Conservation (phyloP, 2,888 invertebrate species). For the Drosophila borealis region DNA sequence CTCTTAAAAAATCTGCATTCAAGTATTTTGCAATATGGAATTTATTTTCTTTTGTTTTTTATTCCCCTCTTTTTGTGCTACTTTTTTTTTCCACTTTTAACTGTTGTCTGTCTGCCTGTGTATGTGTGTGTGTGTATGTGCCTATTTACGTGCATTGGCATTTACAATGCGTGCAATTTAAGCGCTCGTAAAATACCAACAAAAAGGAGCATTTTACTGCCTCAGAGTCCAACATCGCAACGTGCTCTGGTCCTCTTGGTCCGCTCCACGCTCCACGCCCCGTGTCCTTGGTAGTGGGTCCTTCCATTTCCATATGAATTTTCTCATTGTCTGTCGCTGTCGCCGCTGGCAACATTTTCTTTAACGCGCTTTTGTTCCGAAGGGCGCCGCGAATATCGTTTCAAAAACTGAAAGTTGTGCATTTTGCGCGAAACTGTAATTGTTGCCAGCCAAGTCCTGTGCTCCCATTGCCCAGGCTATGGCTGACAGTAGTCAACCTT, state of each 20-base stretch:
- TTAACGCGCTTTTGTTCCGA: constrained; percentile 25
- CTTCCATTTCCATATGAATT: neutral
- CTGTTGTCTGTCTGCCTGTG: constrained; percentile 19
- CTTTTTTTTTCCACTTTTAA: constrained; percentile 15
- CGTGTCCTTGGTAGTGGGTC: neutral
- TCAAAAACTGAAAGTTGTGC: constrained; percentile 44
- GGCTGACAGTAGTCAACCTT: neutral
- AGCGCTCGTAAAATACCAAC: constrained; percentile 56
- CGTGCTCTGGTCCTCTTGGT: constrained; percentile 10
- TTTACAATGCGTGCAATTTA: constrained; percentile 57
- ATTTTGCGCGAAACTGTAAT: constrained; percentile 35
- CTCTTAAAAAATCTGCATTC: constrained; percentile 23
- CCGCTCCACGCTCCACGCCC: neutral
- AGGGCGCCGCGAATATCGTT: constrained; percentile 15
- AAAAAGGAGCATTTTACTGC: constrained; percentile 42
- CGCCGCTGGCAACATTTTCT: constrained; percentile 34
- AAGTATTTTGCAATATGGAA: constrained; percentile 43
- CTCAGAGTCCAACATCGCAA: constrained; percentile 14
- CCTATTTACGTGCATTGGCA: constrained; percentile 32
- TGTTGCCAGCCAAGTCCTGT: constrained; percentile 14
- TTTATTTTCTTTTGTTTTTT: constrained; percentile 8
- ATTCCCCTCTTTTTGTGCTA: constrained; percentile 6
- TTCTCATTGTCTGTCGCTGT: constrained; percentile 3
- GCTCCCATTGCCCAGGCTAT: neutral
- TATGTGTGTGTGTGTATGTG: constrained; percentile 7